Base-by-base conservation (phyloP, 37 sponge, comb jelly and placozoan species). In the Chondrilla cf. caribensis region DNA sequence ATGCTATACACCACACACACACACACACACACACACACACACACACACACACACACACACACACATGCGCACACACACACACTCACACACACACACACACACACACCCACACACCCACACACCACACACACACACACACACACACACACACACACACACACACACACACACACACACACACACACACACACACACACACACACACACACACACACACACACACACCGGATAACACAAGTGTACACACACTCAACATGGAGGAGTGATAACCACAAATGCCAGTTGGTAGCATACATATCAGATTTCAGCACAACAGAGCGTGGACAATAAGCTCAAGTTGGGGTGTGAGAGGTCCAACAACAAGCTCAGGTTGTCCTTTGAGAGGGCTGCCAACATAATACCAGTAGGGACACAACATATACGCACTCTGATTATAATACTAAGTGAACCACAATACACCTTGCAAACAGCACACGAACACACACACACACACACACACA, bases 401-500 rank as follows among this genome's bases (percentile, higher is more conserved):
- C n/a, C n/a, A n/a, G n/a, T n/a, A n/a, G n/a, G n/a, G n/a, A n/a
- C n/a, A n/a, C n/a, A n/a, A n/a, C n/a, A n/a, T n/a, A n/a, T n/a
- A n/a, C n/a, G n/a, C n/a, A n/a, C n/a, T n/a, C n/a, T n/a, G n/a
- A n/a, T n/a, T n/a, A n/a, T n/a, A n/a, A n/a, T n/a, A n/a, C n/a
- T n/a, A n/a, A n/a, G n/a, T n/a, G n/a, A n/a, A n/a, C n/a, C n/a
- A n/a, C n/a, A n/a, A n/a, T n/a, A n/a, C n/a, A n/a, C n/a, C n/a
- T n/a, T n/a, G n/a, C n/a, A n/a, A n/a, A n/a, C n/a, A n/a, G n/a
- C 95, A 95, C 58, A 97, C 91, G 33, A 68, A 80, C 2, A 92
- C n/a, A n/a, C n/a, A n/a, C n/a, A n/a, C n/a, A n/a, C n/a, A n/a
- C n/a, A n/a, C n/a, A 35, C 91, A 85, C 58, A 95, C 96, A 87